phyloP scores from a whole-genome alignment of 2,797 vertebrate genomes.

The Huso huso region DNA sequence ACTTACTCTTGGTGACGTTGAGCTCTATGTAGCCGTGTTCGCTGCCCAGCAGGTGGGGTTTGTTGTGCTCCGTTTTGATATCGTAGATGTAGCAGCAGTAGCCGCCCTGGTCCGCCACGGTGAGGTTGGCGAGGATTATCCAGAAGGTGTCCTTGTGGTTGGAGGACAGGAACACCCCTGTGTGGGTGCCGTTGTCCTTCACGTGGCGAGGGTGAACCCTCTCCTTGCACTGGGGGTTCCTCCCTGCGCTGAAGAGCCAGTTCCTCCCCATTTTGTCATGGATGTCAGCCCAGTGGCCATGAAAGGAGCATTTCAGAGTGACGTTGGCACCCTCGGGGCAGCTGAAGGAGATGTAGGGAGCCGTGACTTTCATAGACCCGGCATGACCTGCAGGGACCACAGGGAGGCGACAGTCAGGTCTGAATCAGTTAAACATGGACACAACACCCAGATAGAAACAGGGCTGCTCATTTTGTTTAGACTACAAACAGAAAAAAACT shows the following conservation, averaged over 20 bases:
- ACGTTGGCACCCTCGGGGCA: slow-evolving; percentile 77
- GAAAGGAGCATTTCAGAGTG: slow-evolving; percentile 64
- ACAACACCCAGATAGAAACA: too few relatives aligned
- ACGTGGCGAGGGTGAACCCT: slow-evolving; percentile 45
- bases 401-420: too few relatives aligned
- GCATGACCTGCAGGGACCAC: too few relatives aligned
- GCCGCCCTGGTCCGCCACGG: slow-evolving; percentile 61
- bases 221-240: slow-evolving; percentile 52
- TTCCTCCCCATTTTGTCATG: slow-evolving; percentile 42
- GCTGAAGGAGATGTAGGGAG: slow-evolving; percentile 55
- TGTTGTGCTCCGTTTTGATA: slow-evolving; percentile 14
- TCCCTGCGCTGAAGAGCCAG: slow-evolving; percentile 73
- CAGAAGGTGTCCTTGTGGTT: slow-evolving; percentile 48
- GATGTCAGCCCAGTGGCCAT: slow-evolving; percentile 36
- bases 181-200: background rate
- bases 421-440: too few relatives aligned
- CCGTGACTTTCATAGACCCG: slow-evolving; percentile 44
- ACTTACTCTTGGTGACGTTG: slow-evolving; percentile 66
- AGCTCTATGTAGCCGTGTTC: slow-evolving; percentile 63
- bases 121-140: slow-evolving; percentile 62
- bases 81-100: slow-evolving; percentile 80
- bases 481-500: too few relatives aligned
- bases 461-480: too few relatives aligned
- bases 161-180: slow-evolving; percentile 14
- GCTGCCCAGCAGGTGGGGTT: slow-evolving; percentile 30